Percentiles rank a stretch among this genome's conserved stretches.
These are phyloP conservation scores for Hyla sarda DNA, from an alignment of 2,113 vertebrate species.

Conservation along the genomic window DNA sequence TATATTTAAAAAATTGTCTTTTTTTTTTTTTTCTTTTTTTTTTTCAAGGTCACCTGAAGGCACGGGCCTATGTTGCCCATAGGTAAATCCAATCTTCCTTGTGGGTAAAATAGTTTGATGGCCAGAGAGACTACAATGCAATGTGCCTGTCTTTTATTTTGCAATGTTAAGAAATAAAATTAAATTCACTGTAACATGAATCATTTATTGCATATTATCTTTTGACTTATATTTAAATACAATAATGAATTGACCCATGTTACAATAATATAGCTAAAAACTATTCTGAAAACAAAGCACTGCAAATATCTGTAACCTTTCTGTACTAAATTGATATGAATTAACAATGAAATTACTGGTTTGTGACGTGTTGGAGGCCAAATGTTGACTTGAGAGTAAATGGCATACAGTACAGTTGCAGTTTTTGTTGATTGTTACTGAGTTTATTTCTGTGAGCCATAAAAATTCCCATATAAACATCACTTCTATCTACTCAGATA, in stretches of 20 bases:
- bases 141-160: no score
- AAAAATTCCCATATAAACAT: constrained; percentile 3
- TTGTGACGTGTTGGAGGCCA: background rate
- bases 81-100: no score
- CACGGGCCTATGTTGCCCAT: no score
- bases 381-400: background rate
- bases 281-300: background rate
- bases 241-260: background rate
- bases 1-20: no score
- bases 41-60: no score
- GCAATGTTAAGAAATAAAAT: no score
- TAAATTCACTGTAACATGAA: no score
- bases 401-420: background rate
- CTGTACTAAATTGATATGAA: background rate
- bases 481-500: background rate
- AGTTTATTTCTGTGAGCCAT: constrained; percentile 22
- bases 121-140: no score
- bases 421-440: constrained; percentile 4
- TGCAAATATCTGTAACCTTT: background rate
- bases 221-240: background rate
- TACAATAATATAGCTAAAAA: background rate
- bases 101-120: no score
- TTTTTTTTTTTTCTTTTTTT: no score
- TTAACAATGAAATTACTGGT: background rate
- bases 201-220: background rate